These are phyloP conservation scores for Pogonomyrmex californicus DNA, from an alignment of 1,140 invertebrate genomes.

Conservation along the genomic window DNA sequence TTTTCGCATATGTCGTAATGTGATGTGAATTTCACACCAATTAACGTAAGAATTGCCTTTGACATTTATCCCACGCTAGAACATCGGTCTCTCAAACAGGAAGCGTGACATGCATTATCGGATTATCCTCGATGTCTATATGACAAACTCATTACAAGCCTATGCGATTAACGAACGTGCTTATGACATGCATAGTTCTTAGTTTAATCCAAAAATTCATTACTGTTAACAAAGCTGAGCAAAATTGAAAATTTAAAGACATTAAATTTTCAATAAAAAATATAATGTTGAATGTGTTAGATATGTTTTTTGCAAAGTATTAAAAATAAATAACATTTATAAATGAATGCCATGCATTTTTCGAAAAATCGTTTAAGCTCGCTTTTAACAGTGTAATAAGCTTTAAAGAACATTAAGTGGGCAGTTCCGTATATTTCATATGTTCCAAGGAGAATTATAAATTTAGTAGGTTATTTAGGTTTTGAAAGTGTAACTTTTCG, in stretches of 20 bases:
- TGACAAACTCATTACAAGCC: constrained; percentile 35
- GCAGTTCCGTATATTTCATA: not conserved
- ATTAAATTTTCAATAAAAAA: not conserved
- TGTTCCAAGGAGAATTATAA: constrained; percentile 20
- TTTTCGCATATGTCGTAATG: not conserved
- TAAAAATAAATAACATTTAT: not conserved
- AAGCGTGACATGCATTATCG: constrained; percentile 37
- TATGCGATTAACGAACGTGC: not conserved
- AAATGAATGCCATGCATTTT: not conserved
- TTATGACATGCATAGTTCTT: not conserved
- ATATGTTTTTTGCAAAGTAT: not conserved
- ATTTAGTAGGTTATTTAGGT: not conserved
- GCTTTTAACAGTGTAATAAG: constrained; percentile 34
- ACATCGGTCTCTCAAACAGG: constrained; percentile 34
- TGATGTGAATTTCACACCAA: constrained; percentile 10
- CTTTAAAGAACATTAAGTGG: constrained; percentile 33
- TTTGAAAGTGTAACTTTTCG: constrained; percentile 30
- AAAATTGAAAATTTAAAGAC: not conserved
- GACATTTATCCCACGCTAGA: constrained; percentile 28
- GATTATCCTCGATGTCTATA: constrained; percentile 20
- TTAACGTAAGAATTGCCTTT: constrained; percentile 45
- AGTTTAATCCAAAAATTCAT: constrained; percentile 1
- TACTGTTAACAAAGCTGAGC: constrained; percentile 4
- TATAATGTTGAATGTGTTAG: not conserved
- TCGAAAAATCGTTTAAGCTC: not conserved